Percentiles rank a stretch among this genome's conserved stretches.
These are phyloP conservation scores for Philereme vetulata DNA, from an alignment of 2,888 invertebrate species.

Conservation along the genomic window DNA sequence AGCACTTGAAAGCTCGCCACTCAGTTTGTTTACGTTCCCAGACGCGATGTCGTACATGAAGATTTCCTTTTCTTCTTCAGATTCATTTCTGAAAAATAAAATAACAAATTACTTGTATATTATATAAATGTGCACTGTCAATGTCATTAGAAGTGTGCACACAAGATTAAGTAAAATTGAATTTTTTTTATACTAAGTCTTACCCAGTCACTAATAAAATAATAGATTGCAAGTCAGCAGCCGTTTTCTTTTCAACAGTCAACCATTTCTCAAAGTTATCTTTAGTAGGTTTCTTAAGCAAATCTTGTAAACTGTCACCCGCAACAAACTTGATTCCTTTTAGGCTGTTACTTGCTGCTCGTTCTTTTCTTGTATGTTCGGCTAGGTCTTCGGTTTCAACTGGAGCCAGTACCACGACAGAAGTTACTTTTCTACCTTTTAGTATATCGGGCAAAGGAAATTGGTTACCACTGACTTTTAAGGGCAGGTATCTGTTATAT, in stretches of 20 bases:
- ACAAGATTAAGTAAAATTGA: neutral
- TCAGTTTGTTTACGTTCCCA: conserved; percentile 89
- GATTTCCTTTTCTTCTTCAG: conserved; percentile 88
- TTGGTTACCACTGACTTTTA: conserved; percentile 93
- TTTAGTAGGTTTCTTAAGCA: conserved; percentile 89
- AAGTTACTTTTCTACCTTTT: conserved; percentile 90
- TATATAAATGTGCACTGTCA: no score
- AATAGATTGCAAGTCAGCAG: conserved; percentile 90
- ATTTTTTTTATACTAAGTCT: conserved; percentile 53
- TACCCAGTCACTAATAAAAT: conserved; percentile 92
- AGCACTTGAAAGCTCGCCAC: conserved; percentile 91
- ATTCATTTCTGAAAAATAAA: conserved; percentile 70
- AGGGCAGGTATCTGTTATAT: conserved; percentile 92
- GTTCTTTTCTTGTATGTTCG: conserved; percentile 78
- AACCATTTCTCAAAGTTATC: conserved; percentile 93
- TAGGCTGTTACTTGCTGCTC: conserved; percentile 81
- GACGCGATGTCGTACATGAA: conserved; percentile 93
- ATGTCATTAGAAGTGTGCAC: neutral
- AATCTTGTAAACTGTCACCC: conserved; percentile 89
- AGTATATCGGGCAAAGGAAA: conserved; percentile 92
- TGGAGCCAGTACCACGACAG: conserved; percentile 93
- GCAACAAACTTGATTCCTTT: conserved; percentile 89
- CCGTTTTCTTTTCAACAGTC: conserved; percentile 89
- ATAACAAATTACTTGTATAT: conserved; percentile 8
- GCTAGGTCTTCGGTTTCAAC: conserved; percentile 87